Conservation (phyloP, 2,113 vertebrate species). For the Dasyornis broadbenti region DNA sequence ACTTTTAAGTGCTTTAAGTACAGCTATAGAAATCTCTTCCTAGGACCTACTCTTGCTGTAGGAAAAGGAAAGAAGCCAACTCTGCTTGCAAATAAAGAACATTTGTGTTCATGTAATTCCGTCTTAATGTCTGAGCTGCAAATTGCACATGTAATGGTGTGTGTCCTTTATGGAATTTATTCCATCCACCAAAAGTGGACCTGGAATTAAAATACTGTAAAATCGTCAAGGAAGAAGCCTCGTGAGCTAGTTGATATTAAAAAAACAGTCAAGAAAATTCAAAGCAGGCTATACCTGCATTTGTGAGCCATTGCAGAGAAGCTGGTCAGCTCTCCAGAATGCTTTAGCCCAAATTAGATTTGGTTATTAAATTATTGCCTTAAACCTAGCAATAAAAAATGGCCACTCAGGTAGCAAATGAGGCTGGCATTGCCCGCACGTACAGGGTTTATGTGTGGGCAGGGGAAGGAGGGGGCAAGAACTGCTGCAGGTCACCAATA, state of each 20-base stretch:
- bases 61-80: background rate
- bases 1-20: background rate
- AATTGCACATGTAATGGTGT: background rate
- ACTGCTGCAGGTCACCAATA: background rate
- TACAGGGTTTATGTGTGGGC: fast-evolving
- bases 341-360: background rate
- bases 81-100: background rate
- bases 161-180: background rate
- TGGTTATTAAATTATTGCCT: background rate
- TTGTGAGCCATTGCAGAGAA: background rate
- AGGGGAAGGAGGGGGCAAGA: background rate
- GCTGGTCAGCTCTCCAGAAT: background rate
- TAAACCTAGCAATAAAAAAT: background rate
- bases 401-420: background rate
- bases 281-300: background rate
- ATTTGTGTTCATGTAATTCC: background rate
- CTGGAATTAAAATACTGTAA: background rate
- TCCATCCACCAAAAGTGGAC: background rate
- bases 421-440: background rate
- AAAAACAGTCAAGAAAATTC: background rate
- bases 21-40: background rate
- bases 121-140: background rate
- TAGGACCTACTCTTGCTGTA: background rate
- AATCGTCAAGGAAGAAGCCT: background rate
- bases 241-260: background rate